Evolutionary conservation across 1,140 invertebrate genomes (phyloP), one percentile per base, ranked within the genome.

Genomic region (Euwallacea similis): DNA sequence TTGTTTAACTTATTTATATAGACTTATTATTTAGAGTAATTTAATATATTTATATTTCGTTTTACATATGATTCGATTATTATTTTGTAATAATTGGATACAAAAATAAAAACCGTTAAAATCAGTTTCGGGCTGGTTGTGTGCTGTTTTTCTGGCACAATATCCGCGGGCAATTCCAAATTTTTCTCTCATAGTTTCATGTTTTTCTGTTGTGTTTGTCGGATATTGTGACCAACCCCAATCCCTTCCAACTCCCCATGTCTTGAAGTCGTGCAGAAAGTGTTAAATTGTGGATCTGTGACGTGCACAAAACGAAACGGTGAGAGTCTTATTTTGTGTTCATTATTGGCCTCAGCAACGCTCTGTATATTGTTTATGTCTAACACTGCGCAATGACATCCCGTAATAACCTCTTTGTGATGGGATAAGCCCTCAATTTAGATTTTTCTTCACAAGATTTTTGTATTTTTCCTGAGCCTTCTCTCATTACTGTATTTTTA

Each of bases 381-480:
- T 76, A 75, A 75, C 74, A 73, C 66, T 65, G 69, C 64, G 16
- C 70, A 75, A 66, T 71, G 55, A 69, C 62, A 71, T 75, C 74
- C 74, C 77, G 74, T 77, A 78, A 77, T 79, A 79, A 77, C 70
- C 75, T 74, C 69, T 65, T 58, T 73, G 86, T 87, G 84, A 87
- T 87, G 86, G 86, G 86, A 87, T 87, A 87, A 87, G 79, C 79
- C 79, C 80, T 81, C 79, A 81, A 76, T 76, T 76, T 77, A 75
- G 68, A 74, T 62, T 66, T 53, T 62, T 69, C 42, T 66, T 71
- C 33, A 33, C 21, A 33, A 33, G 21, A 33, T 33, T 33, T 33
- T 33, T 33, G 21, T 33, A 33, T 33, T 33, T 33, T 33, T 33
- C 21, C 79, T 82, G 81, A 83, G 85, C 85, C 85, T 87, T 86